Conservation (phyloP, 2,113 vertebrate species). For the Phainopepla nitens region DNA sequence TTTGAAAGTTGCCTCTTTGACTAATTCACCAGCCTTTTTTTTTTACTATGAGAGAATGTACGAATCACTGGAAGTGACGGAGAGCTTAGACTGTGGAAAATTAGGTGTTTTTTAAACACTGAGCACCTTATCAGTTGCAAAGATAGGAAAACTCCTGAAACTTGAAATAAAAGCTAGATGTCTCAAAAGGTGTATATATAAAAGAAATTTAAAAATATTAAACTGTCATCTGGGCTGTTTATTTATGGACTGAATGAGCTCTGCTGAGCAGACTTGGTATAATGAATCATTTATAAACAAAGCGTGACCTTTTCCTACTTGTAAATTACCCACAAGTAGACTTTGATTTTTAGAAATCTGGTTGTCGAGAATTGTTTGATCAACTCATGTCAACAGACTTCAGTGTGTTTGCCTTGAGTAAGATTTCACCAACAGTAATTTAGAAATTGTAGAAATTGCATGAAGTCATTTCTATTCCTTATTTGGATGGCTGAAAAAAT, state of each 20-base stretch:
- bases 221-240: not conserved
- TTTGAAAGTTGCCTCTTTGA: not conserved
- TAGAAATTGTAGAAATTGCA: not conserved
- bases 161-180: not conserved
- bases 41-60: not conserved
- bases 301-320: not conserved
- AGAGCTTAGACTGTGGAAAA: not conserved
- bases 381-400: constrained; percentile 20
- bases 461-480: not conserved
- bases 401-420: not conserved
- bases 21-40: not conserved
- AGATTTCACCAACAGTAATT: not conserved
- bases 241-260: not conserved
- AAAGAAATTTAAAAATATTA: not conserved
- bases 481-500: not conserved
- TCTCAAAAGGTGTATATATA: not conserved
- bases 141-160: not conserved
- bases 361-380: constrained; percentile 41
- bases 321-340: constrained; percentile 17
- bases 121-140: not conserved
- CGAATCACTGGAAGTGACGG: not conserved
- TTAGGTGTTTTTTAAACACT: rapidly evolving
- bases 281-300: constrained; percentile 52
- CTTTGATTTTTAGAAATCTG: constrained; percentile 36
- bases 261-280: not conserved